Evolutionary conservation across 2,797 vertebrate species (phyloP).

Genomic region (Leucoraja ocellata): DNA sequence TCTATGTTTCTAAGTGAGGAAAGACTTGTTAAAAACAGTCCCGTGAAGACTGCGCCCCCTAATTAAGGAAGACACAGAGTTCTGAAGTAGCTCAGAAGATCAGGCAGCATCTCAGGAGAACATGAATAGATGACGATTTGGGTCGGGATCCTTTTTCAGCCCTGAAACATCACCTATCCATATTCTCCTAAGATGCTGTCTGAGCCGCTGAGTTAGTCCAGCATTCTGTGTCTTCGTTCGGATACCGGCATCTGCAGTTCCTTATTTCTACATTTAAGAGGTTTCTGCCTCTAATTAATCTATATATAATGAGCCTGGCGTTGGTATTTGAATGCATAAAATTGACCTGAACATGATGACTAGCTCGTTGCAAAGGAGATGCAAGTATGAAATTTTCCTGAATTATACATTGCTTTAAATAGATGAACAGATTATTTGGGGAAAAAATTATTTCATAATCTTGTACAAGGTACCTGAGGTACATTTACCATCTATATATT

Average conservation of each 20-base stretch:
- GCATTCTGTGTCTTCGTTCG: too few species aligned
- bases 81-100: too few species aligned
- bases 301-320: not conserved
- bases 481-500: not conserved
- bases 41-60: too few species aligned
- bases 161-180: too few species aligned
- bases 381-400: not conserved
- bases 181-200: too few species aligned
- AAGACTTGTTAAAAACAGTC: not conserved
- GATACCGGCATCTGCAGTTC: too few species aligned
- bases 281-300: not conserved
- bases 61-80: not conserved
- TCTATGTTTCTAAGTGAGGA: not conserved
- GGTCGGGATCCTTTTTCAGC: too few species aligned
- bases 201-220: too few species aligned
- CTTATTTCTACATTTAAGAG: too few species aligned
- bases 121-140: too few species aligned
- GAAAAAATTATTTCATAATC: not conserved
- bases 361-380: not conserved
- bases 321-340: slow-evolving; percentile 25
- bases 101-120: too few species aligned
- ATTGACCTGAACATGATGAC: not conserved
- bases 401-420: not conserved
- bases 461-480: not conserved
- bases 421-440: not conserved